These are phyloP conservation scores for Ascaphus truei DNA, from an alignment of 2,113 vertebrate species.

Conservation along the genomic window DNA sequence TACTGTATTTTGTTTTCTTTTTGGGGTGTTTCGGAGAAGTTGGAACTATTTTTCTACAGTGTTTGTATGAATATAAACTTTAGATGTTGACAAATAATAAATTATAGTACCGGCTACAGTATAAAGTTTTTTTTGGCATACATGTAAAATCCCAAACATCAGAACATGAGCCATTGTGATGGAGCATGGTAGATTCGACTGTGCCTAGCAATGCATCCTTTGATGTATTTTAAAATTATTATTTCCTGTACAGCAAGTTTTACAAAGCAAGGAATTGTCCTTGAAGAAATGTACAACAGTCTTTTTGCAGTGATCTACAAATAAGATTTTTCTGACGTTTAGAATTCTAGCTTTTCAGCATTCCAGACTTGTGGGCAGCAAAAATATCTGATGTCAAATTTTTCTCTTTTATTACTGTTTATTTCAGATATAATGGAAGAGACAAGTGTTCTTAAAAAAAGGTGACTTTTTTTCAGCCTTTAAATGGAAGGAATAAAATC, in stretches of 20 bases:
- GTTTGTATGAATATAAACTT: background rate
- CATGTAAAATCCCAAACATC: background rate
- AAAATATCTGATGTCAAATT: slow-evolving; percentile 21
- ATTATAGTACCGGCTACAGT: background rate
- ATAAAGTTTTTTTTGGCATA: slow-evolving; percentile 15
- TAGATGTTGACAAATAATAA: background rate
- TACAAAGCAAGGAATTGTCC: slow-evolving; percentile 1
- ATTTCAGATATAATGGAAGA: slow-evolving; percentile 8
- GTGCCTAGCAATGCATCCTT: slow-evolving; percentile 3
- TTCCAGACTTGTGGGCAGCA: background rate
- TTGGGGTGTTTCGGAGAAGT: no score
- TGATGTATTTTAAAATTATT: slow-evolving; percentile 13
- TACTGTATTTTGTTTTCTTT: no score
- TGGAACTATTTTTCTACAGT: no score
- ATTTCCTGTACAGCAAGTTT: background rate
- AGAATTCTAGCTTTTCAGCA: background rate
- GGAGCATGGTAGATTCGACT: slow-evolving; percentile 14
- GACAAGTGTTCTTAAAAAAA: background rate
- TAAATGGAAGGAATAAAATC: no score
- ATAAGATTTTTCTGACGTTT: slow-evolving; percentile 13
- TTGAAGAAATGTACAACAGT: background rate
- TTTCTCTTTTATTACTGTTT: slow-evolving; percentile 18
- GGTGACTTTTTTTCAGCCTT: no score
- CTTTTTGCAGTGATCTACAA: slow-evolving; percentile 8
- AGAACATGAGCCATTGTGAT: background rate